Percentiles rank a stretch among this genome's conserved stretches.
These are phyloP conservation scores for Phylloscopus whistleri DNA, from an alignment of 2,113 vertebrate genomes.

Conservation along the genomic window DNA sequence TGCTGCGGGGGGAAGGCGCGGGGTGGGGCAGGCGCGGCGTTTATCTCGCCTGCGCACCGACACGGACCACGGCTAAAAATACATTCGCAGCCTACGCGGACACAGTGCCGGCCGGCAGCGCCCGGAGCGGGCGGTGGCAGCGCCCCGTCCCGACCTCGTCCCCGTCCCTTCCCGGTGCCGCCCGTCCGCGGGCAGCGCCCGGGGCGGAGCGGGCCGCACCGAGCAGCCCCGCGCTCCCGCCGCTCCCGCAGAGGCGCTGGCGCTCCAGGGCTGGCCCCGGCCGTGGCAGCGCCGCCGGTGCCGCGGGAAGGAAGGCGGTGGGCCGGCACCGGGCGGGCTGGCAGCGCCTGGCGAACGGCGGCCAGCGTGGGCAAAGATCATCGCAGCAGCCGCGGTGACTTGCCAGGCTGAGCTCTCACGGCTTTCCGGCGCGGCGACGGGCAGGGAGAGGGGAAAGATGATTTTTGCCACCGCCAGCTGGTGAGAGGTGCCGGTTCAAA, in stretches of 20 bases:
- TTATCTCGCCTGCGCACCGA: background rate
- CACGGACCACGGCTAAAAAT: background rate
- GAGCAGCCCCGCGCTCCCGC: background rate
- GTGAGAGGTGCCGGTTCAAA: background rate
- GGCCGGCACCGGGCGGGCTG: background rate
- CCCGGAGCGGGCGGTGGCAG: background rate
- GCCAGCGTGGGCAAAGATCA: background rate
- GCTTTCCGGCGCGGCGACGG: background rate
- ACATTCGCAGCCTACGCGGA: background rate
- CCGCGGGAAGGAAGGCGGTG: too few species aligned
- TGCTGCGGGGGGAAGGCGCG: background rate
- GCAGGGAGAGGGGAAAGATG: background rate
- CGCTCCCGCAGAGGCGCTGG: background rate
- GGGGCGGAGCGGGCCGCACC: background rate
- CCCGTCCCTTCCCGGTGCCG: background rate
- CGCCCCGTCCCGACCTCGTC: background rate
- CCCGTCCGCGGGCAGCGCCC: background rate
- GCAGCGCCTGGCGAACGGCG: background rate
- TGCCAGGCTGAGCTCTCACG: background rate
- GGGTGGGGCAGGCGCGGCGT: background rate
- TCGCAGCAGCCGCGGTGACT: background rate
- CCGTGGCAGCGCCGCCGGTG: background rate
- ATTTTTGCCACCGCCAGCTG: background rate
- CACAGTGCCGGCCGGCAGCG: background rate
- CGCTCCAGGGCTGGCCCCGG: background rate